These are phyloP conservation scores for Mycetomoellerius zeteki DNA, from an alignment of 1,140 invertebrate species.

Conservation along the genomic window DNA sequence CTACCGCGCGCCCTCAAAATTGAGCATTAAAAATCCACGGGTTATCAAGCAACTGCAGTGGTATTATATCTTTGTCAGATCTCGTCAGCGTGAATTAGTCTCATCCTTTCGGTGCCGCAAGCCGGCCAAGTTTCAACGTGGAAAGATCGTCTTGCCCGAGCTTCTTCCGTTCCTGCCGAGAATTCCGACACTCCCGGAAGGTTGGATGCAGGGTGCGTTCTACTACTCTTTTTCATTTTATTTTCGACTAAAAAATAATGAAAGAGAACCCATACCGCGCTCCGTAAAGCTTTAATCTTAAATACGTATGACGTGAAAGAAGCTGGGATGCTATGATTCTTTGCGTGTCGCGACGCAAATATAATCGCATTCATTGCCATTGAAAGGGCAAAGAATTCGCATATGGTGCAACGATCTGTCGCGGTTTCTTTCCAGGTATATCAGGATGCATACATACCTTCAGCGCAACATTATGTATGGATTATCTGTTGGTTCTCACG, in stretches of 20 bases:
- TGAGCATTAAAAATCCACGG: conserved; percentile 47
- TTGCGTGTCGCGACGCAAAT: conserved; percentile 34
- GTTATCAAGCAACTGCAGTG: conserved; percentile 41
- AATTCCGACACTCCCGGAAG: conserved; percentile 39
- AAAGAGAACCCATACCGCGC: conserved; percentile 4
- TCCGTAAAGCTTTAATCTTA: background rate
- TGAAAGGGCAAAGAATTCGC: conserved; percentile 32
- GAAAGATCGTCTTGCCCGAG: conserved; percentile 28
- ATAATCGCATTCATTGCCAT: conserved; percentile 29
- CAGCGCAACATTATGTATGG: background rate
- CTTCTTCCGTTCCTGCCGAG: conserved; percentile 18
- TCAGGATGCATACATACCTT: background rate
- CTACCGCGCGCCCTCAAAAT: conserved; percentile 15
- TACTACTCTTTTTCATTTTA: background rate
- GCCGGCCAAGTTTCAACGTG: conserved; percentile 36
- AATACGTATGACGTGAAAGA: conserved; percentile 16
- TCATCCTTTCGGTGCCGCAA: conserved; percentile 43
- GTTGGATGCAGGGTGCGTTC: background rate
- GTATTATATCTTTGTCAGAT: conserved; percentile 49
- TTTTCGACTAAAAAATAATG: conserved; percentile 35
- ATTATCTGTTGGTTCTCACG: conserved; percentile 20
- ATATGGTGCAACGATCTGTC: conserved; percentile 1
- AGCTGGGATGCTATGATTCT: conserved; percentile 10
- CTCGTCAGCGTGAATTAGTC: conserved; percentile 41
- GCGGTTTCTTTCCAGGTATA: background rate